Percentiles rank a stretch among this genome's conserved stretches.
Evolutionary conservation across 92 coral and sea anemone species (phyloP).

Genomic region (Hydrozoanthus gracilis): DNA sequence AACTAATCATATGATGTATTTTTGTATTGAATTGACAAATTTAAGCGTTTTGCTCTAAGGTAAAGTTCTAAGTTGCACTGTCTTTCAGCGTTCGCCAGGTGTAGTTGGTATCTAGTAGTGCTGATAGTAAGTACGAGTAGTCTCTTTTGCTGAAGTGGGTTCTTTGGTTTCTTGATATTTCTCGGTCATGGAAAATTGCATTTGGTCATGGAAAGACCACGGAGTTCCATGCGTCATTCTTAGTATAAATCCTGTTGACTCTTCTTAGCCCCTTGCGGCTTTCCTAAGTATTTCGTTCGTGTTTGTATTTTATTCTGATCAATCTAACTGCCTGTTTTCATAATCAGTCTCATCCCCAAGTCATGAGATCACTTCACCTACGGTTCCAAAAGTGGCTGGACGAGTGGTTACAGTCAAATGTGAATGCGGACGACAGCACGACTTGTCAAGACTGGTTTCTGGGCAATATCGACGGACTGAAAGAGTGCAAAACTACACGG

Average conservation of each 20-base stretch:
- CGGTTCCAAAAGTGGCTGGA: slow-evolving; percentile 90
- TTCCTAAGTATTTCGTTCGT: background rate
- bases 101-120: no score
- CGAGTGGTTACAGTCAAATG: slow-evolving; percentile 81
- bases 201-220: slow-evolving; percentile 28
- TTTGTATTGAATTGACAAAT: no score
- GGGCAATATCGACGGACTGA: slow-evolving; percentile 89
- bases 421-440: slow-evolving; percentile 78
- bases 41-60: no score
- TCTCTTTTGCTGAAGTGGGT: no score
- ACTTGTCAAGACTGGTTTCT: slow-evolving; percentile 91
- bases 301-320: background rate
- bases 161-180: no score
- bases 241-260: slow-evolving; percentile 17
- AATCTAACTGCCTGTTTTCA: slow-evolving; percentile 5
- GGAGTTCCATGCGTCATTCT: background rate
- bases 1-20: no score
- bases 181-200: no score
- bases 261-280: background rate
- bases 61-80: no score
- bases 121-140: no score
- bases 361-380: slow-evolving; percentile 79
- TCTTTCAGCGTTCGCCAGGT: no score
- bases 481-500: slow-evolving; percentile 85
- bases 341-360: slow-evolving; percentile 78